Conservation (phyloP, 2,113 vertebrate genomes). For the Bubo blakistoni region DNA sequence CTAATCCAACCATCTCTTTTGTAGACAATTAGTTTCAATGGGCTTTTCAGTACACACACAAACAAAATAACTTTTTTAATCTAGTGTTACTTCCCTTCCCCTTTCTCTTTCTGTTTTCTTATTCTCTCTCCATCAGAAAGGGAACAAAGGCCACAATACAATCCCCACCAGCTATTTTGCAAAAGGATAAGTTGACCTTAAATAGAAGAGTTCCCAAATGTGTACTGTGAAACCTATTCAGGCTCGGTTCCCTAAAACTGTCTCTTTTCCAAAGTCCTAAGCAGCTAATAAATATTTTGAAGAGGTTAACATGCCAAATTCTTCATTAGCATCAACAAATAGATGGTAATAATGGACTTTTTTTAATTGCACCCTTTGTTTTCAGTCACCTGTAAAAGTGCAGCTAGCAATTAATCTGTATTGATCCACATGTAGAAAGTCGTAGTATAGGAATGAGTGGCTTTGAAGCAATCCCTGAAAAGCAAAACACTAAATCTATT, state of each 20-base stretch:
- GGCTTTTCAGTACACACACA: neutral
- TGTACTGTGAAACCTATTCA: neutral
- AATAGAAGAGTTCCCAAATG: neutral
- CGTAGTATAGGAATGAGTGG: accelerated
- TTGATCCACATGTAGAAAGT: accelerated
- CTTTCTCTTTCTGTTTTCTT: neutral
- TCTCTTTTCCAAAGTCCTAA: neutral
- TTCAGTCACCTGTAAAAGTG: neutral
- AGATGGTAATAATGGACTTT: neutral
- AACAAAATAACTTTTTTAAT: neutral
- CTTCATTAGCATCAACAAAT: neutral
- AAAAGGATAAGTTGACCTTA: neutral
- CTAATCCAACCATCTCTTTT: neutral
- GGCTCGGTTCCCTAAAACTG: neutral
- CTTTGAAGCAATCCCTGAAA: neutral
- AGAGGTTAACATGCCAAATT: neutral
- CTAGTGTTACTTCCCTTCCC: neutral
- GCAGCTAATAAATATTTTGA: neutral
- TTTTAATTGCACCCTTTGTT: neutral
- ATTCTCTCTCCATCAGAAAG: neutral
- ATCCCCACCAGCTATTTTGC: neutral
- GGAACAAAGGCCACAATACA: neutral
- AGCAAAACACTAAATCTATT: neutral
- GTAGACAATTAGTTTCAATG: neutral
- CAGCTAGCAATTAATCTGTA: neutral